Evolutionary conservation across 2,888 invertebrate genomes (phyloP), one percentile per base, ranked within the genome.

Genomic region (Nomada goodeniana): DNA sequence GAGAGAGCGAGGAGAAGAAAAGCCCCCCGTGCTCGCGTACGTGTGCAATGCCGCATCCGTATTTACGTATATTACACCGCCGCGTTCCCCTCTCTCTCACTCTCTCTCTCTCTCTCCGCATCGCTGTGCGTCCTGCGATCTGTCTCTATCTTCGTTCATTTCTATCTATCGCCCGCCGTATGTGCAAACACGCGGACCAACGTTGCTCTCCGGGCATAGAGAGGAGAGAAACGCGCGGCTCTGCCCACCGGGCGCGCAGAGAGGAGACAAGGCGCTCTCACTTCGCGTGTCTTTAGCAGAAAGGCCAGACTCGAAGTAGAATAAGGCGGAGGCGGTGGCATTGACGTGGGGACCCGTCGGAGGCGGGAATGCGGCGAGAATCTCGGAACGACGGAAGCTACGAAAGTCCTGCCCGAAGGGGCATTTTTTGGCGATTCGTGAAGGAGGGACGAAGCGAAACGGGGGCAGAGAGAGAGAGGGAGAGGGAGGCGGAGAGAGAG

Each of bases 331-430:
- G 75, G 79, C 68, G 80, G 61, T 65, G 78, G 83, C 74, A 82
- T 78, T 74, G 82, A 77, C 73, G 82, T 55, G 64, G 63, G 52
- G 63, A 72, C 29, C 69, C 47, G 65, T 36, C 74, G 74, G 75
- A 80, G 83, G 81, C 83, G 79, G 76, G 77, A 82, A 72, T 77
- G 83, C 70, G 76, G 60, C 76, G 74, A 82, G 65, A 75, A 80
- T 86, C 80, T 87, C 82, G 83, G 77, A 86, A 88, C 89, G 89
- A 64, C 88, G 86, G 89, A 89, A 89, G 89, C 89, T 84, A 77
- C 82, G 81, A 83, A 83, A 81, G 74, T 73, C 57, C 77, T 83
- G 86, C 86, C 85, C 83, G 83, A 82, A 89, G 85, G 80, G 84
- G 84, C 76, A 83, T 85, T 86, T 87, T 87, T 87, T 47, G 76